Base-by-base conservation (phyloP, 1,140 invertebrate genomes). In the Choristoneura fumiferana region DNA sequence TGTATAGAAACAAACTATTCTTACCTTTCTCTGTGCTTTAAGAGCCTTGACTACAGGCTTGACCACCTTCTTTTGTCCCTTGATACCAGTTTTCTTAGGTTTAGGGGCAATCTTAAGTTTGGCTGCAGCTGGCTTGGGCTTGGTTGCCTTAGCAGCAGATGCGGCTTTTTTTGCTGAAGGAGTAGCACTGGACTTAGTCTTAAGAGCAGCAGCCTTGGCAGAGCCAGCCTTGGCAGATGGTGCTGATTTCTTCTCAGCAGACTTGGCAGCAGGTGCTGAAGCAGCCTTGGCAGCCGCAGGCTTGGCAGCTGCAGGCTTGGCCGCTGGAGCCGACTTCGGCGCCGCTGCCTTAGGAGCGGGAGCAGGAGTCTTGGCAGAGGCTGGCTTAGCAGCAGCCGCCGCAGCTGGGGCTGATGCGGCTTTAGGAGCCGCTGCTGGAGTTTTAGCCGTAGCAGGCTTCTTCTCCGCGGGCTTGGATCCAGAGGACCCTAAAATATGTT, bases 11-110 rank as follows among this genome's bases (percentile, higher is more conserved):
- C 34, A 35, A 59, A 57, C 29, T 40, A 45, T 57, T 67, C 71
- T 76, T 83, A 96, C 96, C 93, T 96, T 97, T 69, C 94, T 94
- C 84, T 96, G 95, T 14, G 93, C 91, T 80, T 95, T 95, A 38
- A 93, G 90, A 54, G 95, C 95, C 65, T 90, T 90, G 13, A 76
- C 78, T 58, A 90, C 84, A 73, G 92, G 91, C 71, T 94, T 94
- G 9, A 90, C 86, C 58, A 90, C 89, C 57, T 92, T 90, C 77
- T 92, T 92, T 74, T 88, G 85, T 66, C 84, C 89, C 77, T 89
- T 92, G 70, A 87, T 90, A 58, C 80, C 92, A 81, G 91, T 91
- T 65, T 92, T 92, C 62, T 93, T 94, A 0, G 93, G 91, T 78
- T 94, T 95, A 0, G 92, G 87, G 63, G 90, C 89, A 60, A 90